phyloP scores from a whole-genome alignment of 2,113 vertebrate genomes.

The Anguilla rostrata region DNA sequence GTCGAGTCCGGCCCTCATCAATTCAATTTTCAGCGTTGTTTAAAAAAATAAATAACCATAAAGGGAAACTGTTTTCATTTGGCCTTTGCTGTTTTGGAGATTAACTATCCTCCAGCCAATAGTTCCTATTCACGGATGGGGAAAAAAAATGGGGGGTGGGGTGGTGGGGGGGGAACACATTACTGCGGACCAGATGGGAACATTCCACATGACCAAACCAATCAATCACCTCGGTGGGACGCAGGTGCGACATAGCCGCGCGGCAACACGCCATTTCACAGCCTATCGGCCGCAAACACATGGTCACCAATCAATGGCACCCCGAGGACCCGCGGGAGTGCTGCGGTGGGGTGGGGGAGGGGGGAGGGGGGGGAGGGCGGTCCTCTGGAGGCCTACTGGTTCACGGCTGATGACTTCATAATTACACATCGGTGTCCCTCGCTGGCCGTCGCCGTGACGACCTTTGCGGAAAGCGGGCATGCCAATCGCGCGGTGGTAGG shows the following conservation, averaged over 20 bases:
- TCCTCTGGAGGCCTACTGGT: slow-evolving; percentile 87
- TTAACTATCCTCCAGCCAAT: slow-evolving; percentile 76
- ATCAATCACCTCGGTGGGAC: slow-evolving; percentile 99
- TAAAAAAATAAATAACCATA: slow-evolving; percentile 45
- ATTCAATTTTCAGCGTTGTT: slow-evolving; percentile 55
- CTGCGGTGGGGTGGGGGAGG: slow-evolving; percentile 53
- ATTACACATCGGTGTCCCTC: slow-evolving; percentile 98
- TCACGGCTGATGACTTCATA: slow-evolving; percentile 99
- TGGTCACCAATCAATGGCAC: slow-evolving; percentile 99
- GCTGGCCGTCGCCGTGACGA: slow-evolving; percentile 88
- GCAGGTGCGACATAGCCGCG: slow-evolving; percentile 99
- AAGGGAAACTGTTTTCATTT: slow-evolving; percentile 63
- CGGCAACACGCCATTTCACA: slow-evolving; percentile 99
- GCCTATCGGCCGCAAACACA: slow-evolving; percentile 99
- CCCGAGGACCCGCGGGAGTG: slow-evolving; percentile 83
- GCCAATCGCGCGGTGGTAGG: slow-evolving; percentile 71
- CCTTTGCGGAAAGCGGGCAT: slow-evolving; percentile 79
- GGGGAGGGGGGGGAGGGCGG: slow-evolving; percentile 71
- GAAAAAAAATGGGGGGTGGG: slow-evolving; percentile 24
- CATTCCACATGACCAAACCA: slow-evolving; percentile 99
- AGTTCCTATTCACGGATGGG: slow-evolving; percentile 74
- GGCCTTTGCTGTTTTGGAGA: slow-evolving; percentile 76
- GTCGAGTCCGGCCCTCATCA: slow-evolving; percentile 52
- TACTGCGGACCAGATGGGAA: slow-evolving; percentile 99
- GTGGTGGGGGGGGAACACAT: slow-evolving; percentile 69